phyloP scores from a whole-genome alignment of 2,797 vertebrate species.

The Hirundo rustica region DNA sequence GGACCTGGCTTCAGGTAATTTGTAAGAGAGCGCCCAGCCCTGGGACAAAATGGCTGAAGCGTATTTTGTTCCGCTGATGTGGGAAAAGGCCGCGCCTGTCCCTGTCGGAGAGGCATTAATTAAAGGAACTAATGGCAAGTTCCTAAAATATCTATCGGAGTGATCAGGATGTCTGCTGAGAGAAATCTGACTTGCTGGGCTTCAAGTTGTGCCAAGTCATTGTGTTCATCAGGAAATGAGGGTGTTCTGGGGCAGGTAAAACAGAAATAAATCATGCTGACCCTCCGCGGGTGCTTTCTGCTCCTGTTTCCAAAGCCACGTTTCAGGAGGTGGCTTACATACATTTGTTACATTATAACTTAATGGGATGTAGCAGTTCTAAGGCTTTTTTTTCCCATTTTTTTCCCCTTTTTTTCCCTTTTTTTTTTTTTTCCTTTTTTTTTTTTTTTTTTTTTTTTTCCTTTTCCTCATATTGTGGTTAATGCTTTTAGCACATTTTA shows the following conservation, averaged over 20 bases:
- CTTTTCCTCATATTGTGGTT: background rate
- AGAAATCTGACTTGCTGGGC: conserved; percentile 43
- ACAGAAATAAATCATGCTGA: conserved; percentile 16
- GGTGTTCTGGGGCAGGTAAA: conserved; percentile 41
- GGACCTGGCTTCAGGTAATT: background rate
- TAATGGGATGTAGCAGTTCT: background rate
- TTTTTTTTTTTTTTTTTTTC: background rate
- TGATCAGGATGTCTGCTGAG: conserved; percentile 58
- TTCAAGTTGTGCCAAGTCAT: conserved; percentile 65
- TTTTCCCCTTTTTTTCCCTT: background rate
- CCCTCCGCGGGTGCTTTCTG: background rate
- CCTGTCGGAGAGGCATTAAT: conserved; percentile 10
- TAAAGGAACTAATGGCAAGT: conserved; percentile 36
- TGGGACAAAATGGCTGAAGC: background rate
- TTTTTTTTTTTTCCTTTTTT: background rate
- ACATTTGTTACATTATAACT: background rate
- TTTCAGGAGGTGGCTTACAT: background rate
- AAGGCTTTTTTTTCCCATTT: background rate
- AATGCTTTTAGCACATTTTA: background rate
- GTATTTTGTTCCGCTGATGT: background rate
- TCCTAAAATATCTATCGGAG: conserved; percentile 38
- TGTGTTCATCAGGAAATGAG: conserved; percentile 51
- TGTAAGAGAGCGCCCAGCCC: rapidly evolving
- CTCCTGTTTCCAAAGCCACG: background rate
- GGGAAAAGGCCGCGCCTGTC: background rate